These are phyloP conservation scores for Sebastes hubbsi DNA, from an alignment of 2,797 vertebrate species.

Conservation along the genomic window DNA sequence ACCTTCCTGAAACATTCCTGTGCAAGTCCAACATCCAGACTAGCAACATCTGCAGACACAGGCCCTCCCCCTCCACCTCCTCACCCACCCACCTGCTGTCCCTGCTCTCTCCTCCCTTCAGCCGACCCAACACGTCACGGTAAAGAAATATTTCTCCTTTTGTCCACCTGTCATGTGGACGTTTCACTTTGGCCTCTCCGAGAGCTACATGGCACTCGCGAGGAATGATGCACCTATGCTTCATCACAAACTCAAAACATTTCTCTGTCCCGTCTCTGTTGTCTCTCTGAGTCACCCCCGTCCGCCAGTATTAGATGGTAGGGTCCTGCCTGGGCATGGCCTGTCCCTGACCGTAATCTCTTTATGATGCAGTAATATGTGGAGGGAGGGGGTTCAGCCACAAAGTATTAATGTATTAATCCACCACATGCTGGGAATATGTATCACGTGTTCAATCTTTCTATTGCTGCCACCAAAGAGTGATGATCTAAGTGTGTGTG, in stretches of 20 bases:
- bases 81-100: conserved; percentile 62
- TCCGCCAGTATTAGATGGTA: conserved; percentile 67
- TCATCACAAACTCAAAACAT: conserved; percentile 1
- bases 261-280: not conserved
- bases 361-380: conserved; percentile 71
- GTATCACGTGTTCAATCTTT: conserved; percentile 54
- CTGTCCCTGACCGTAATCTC: conserved; percentile 76
- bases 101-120: conserved; percentile 45
- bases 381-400: conserved; percentile 29
- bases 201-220: not conserved
- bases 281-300: conserved; percentile 24
- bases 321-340: conserved; percentile 64
- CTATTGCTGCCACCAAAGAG: conserved; percentile 46
- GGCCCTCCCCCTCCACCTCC: conserved; percentile 45
- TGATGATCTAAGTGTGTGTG: conserved; percentile 31
- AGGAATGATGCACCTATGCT: not conserved
- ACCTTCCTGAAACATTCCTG: conserved; percentile 46
- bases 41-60: conserved; percentile 67
- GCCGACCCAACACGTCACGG: conserved; percentile 24
- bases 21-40: conserved; percentile 52
- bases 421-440: conserved; percentile 72
- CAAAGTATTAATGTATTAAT: conserved; percentile 77
- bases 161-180: not conserved
- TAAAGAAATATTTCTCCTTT: not conserved
- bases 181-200: not conserved